A percentile compares a stretch with the other conserved stretches of the same genome.
These are phyloP conservation scores for Ptychobarbus kaznakovi DNA, from an alignment of 2,797 vertebrate genomes.

Conservation along the genomic window DNA sequence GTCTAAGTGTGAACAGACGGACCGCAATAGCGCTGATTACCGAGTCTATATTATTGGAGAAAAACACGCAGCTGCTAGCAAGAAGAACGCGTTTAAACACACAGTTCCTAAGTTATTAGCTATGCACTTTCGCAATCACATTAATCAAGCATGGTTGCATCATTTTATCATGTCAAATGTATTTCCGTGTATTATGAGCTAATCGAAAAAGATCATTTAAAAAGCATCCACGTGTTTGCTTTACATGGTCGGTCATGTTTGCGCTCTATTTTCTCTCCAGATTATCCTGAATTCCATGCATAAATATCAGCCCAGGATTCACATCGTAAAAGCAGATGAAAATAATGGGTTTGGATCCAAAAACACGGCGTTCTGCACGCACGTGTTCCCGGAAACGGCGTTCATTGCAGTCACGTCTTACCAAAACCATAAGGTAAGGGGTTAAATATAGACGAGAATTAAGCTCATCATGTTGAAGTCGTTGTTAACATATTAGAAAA, in stretches of 20 bases:
- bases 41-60: constrained; percentile 5
- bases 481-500: not conserved
- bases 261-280: constrained; percentile 67
- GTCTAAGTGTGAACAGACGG: constrained; percentile 70
- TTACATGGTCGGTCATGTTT: not conserved
- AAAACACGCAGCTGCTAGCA: constrained; percentile 23
- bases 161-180: not conserved
- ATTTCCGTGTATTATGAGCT: not conserved
- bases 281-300: constrained; percentile 99
- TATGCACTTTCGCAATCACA: not conserved
- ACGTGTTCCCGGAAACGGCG: constrained; percentile 94
- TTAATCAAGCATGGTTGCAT: not conserved
- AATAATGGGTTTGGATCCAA: constrained; percentile 98
- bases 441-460: not conserved
- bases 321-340: constrained; percentile 98
- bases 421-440: constrained; percentile 94
- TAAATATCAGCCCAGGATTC: constrained; percentile 97
- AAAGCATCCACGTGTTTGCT: not conserved
- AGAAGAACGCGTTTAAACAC: constrained; percentile 8
- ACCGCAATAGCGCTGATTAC: constrained; percentile 55
- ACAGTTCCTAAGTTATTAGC: not conserved
- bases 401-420: constrained; percentile 98
- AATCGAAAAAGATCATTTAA: no score
- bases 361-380: constrained; percentile 98
- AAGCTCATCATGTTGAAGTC: not conserved